Base-by-base conservation (phyloP, 2,797 vertebrate species). In the Malacoctenus gilli region DNA sequence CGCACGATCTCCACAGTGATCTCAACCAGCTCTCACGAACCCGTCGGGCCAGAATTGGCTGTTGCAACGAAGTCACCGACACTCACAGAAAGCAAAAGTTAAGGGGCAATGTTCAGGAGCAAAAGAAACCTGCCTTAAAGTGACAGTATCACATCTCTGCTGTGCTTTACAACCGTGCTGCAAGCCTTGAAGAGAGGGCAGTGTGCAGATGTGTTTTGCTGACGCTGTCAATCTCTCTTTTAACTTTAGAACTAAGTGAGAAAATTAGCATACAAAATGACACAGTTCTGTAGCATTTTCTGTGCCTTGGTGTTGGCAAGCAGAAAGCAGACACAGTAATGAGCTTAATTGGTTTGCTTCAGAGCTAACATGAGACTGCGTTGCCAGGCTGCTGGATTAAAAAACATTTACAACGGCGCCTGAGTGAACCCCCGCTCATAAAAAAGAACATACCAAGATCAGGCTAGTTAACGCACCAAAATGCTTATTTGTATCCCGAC, bases 321-420 rank as follows among this genome's bases (percentile, higher is more conserved):
- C 56, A 66, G 47, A 68, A 68, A 62, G 75, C 54, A 79, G 62
- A 71, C 68, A 54, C 62, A 44, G 49, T 84, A 84, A 88, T 79
- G 72, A 85, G 68, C 64, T 78, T 83, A 74, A 84, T 80, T 86
- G 75, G 77, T 63, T 60, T 58, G 61, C 78, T 80, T 79, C 52
- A 77, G 32, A 67, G 57, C 51, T 52, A 60, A 72, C 47, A 72
- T 70, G 62, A 67, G 54, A 68, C 49, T 18, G 22, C 14, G 61
- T 59, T 78, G 68, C 58, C 77, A 75, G 76, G 60, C 62, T 55
- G 69, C 69, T 48, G 59, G 68, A 74, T 76, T 77, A 63, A 78
- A n/a, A 82, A 68, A 64, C 56, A 62, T 64, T 73, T 55, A 56
- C 25, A 28, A 12, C 46, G 21, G 37, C 64, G 40, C 28, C 46